Evolutionary conservation across 2,888 invertebrate genomes (phyloP).

Genomic region (Bhutanitis thaidina): DNA sequence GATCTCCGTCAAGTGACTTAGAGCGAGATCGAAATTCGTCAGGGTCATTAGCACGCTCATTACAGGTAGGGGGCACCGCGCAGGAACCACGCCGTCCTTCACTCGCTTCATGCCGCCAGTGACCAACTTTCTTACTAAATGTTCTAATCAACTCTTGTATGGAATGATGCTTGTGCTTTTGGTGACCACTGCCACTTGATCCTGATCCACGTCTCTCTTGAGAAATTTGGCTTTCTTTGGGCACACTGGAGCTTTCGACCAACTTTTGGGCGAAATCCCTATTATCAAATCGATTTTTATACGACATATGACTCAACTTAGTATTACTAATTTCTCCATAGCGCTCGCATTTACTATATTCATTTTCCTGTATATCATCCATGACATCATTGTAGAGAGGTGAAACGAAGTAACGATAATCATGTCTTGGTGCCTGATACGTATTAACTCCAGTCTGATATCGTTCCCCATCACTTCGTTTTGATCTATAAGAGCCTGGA

Average conservation of each 20-base stretch:
- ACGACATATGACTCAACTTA: conserved; percentile 46
- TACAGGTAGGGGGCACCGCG: conserved; percentile 67
- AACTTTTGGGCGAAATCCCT: conserved; percentile 69
- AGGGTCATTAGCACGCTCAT: conserved; percentile 66
- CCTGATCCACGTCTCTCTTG: conserved; percentile 60
- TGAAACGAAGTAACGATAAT: conserved; percentile 68
- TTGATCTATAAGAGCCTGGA: conserved; percentile 43
- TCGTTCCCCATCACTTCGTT: conserved; percentile 53
- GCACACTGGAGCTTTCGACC: conserved; percentile 42
- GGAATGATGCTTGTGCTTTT: conserved; percentile 82
- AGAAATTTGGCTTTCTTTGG: conserved; percentile 35
- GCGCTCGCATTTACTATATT: conserved; percentile 69
- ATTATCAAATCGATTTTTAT: conserved; percentile 56
- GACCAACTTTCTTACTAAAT: conserved; percentile 86
- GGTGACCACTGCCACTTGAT: conserved; percentile 47
- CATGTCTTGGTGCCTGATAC: conserved; percentile 51
- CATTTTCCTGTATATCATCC: conserved; percentile 74
- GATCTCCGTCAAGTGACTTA: conserved; percentile 86
- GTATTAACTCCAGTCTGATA: conserved; percentile 48
- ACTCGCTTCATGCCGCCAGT: conserved; percentile 82
- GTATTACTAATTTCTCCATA: conserved; percentile 71
- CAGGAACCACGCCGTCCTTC: conserved; percentile 72
- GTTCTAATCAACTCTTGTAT: conserved; percentile 88
- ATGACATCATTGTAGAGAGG: conserved; percentile 66
- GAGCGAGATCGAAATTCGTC: conserved; percentile 88